phyloP scores from a whole-genome alignment of 2,797 vertebrate genomes.

The Odontamblyopus lacepedii region DNA sequence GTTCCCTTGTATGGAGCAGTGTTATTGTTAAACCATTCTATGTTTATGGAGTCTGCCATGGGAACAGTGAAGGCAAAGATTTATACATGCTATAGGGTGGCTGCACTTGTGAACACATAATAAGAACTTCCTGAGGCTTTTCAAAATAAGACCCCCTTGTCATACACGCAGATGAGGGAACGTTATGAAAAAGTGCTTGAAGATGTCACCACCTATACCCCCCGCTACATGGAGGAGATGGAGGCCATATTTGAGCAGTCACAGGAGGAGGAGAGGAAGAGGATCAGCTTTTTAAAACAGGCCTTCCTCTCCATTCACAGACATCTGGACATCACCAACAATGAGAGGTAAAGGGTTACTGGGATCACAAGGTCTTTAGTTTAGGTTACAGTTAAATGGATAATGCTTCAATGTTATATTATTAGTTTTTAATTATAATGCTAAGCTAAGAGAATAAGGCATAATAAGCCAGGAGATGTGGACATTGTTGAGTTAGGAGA shows the following conservation, averaged over 20 bases:
- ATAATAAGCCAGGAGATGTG: background rate
- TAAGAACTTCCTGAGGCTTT: conserved; percentile 15
- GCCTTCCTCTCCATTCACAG: conserved; percentile 83
- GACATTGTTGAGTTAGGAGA: background rate
- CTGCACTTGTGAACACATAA: conserved; percentile 22
- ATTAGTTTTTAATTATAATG: background rate
- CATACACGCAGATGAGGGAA: conserved; percentile 63
- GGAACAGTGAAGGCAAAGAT: conserved; percentile 37
- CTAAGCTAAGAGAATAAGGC: background rate
- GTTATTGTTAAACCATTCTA: conserved; percentile 53
- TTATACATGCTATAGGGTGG: conserved; percentile 28
- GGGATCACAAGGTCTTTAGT: background rate
- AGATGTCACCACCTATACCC: conserved; percentile 81
- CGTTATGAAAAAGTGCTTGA: conserved; percentile 82
- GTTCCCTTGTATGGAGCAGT: conserved; percentile 58
- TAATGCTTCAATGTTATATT: background rate
- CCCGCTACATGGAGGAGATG: conserved; percentile 90
- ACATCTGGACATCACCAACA: conserved; percentile 83
- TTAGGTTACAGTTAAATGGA: background rate
- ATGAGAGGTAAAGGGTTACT: conserved; percentile 70
- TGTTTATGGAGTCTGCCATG: conserved; percentile 58
- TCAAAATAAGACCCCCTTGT: conserved; percentile 22
- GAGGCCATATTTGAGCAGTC: conserved; percentile 86
- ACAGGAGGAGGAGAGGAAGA: conserved; percentile 84
- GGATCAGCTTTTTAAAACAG: conserved; percentile 84